Evolutionary conservation across 2,888 invertebrate genomes (phyloP).

Genomic region (Frankliniella intonsa): DNA sequence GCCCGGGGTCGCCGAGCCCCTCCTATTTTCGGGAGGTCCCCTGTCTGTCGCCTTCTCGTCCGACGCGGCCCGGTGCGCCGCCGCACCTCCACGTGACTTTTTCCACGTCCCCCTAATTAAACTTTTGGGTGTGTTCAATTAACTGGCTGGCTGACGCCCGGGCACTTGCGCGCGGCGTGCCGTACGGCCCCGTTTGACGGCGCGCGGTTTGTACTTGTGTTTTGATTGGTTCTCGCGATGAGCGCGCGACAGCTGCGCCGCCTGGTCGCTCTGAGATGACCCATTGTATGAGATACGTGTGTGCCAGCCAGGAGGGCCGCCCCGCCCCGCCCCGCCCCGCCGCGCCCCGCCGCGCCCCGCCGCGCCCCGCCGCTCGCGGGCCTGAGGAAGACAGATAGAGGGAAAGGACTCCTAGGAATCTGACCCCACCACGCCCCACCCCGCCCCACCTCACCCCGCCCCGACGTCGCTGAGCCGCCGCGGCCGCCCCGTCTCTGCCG

Average conservation of each 20-base stretch:
- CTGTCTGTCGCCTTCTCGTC: too few relatives aligned
- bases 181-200: too few relatives aligned
- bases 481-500: background rate
- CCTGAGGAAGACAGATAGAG: constrained; percentile 23
- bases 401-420: constrained; percentile 19
- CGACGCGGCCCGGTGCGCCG: too few relatives aligned
- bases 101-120: too few relatives aligned
- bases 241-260: background rate
- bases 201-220: too few relatives aligned
- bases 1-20: background rate
- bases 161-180: too few relatives aligned
- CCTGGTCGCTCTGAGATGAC: background rate
- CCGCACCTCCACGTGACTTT: too few relatives aligned
- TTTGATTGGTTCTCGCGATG: too few relatives aligned
- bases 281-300: background rate
- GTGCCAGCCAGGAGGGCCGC: background rate
- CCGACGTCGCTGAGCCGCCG: background rate
- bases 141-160: too few relatives aligned
- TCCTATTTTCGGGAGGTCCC: too few relatives aligned
- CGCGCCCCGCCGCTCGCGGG: background rate
- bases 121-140: too few relatives aligned
- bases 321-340: background rate
- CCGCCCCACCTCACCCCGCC: too few relatives aligned
- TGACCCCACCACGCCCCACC: background rate
- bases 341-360: background rate